A percentile compares a stretch with the other conserved stretches of the same genome.
These are phyloP conservation scores for Muscicapa comitata DNA, from an alignment of 2,797 vertebrate species.

Conservation along the genomic window DNA sequence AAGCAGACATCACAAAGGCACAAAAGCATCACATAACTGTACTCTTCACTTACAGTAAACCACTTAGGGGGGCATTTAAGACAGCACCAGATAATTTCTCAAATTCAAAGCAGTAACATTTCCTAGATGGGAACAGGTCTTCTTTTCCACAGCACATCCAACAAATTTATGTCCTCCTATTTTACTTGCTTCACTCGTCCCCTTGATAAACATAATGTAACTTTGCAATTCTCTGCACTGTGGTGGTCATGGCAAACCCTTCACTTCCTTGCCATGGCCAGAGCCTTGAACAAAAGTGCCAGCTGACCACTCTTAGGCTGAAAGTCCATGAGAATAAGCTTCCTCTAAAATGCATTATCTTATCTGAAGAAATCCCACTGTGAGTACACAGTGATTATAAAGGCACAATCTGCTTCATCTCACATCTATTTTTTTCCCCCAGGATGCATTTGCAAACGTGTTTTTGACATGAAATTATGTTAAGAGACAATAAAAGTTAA, in stretches of 20 bases:
- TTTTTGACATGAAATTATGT: neutral
- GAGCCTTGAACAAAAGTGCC: neutral
- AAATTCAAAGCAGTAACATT: neutral
- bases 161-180: neutral
- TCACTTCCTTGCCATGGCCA: neutral
- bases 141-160: neutral
- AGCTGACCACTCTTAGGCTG: neutral
- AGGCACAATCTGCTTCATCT: neutral
- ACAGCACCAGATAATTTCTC: neutral
- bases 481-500: neutral
- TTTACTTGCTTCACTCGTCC: neutral
- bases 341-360: neutral
- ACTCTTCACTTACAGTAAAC: neutral
- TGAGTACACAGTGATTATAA: neutral
- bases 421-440: rapidly evolving
- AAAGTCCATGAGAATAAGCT: neutral
- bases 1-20: neutral
- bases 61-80: neutral
- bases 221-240: neutral
- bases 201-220: neutral
- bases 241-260: neutral
- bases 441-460: neutral
- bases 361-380: neutral
- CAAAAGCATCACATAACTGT: neutral
- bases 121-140: neutral